A percentile compares a stretch with the other conserved stretches of the same genome.
Conservation (phyloP, 2,113 vertebrate species). For the Nanger granti region DNA sequence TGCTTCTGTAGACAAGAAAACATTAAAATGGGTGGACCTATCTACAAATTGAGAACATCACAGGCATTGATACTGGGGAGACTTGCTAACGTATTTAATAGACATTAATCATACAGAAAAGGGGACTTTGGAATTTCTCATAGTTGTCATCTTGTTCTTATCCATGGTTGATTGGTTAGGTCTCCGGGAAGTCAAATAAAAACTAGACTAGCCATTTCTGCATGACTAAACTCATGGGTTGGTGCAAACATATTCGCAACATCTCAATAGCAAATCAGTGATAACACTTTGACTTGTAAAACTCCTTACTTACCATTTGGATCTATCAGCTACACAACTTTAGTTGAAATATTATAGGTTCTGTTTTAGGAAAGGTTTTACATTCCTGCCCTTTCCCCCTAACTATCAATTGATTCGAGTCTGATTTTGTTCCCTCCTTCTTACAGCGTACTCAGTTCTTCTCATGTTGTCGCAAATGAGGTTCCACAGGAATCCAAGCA, state of each 20-base stretch:
- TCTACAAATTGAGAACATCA: not conserved
- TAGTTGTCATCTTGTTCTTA: not conserved
- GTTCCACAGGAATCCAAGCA: not conserved
- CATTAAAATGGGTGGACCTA: not conserved
- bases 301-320: not conserved
- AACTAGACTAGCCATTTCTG: not conserved
- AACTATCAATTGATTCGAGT: not conserved
- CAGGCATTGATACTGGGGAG: not conserved
- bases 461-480: not conserved
- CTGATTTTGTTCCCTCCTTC: not conserved
- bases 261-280: not conserved
- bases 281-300: not conserved
- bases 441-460: not conserved
- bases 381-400: not conserved
- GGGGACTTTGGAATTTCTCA: not conserved
- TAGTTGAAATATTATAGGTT: not conserved
- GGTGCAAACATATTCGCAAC: not conserved
- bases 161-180: not conserved
- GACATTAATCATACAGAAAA: not conserved
- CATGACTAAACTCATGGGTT: not conserved
- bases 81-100: not conserved
- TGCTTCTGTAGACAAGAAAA: not conserved
- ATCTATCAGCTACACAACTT: not conserved
- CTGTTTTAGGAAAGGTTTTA: not conserved
- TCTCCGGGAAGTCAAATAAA: not conserved